These are phyloP conservation scores for Capitella teleta DNA, from an alignment of 1,140 invertebrate species.

Conservation along the genomic window DNA sequence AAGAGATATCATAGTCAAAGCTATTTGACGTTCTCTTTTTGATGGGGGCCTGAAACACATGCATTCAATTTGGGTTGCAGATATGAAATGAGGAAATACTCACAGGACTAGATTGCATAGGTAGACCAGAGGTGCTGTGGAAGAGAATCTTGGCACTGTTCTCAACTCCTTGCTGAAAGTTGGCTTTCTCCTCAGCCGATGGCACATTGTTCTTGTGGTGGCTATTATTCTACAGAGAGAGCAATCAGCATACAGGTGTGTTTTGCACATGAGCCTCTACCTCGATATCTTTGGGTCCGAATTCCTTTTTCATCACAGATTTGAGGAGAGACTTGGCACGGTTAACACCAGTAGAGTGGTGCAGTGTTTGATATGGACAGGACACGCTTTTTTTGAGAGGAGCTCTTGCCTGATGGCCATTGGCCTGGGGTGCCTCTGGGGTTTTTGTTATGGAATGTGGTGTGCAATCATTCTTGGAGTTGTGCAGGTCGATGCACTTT, in stretches of 20 bases:
- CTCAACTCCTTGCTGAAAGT: slow-evolving; percentile 62
- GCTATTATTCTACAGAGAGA: too few species aligned
- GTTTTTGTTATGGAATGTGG: too few species aligned
- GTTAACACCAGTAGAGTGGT: neutral
- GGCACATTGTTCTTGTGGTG: too few species aligned
- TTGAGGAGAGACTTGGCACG: slow-evolving; percentile 5
- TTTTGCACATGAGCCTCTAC: too few species aligned
- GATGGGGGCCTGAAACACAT: slow-evolving; percentile 55
- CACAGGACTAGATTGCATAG: slow-evolving; percentile 71
- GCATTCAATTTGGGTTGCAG: neutral
- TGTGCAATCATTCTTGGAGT: too few species aligned
- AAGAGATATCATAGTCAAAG: slow-evolving; percentile 74
- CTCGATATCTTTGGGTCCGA: neutral
- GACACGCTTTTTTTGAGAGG: slow-evolving; percentile 8
- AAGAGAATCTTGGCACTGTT: slow-evolving; percentile 75
- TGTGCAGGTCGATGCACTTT: too few species aligned
- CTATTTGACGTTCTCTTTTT: slow-evolving; percentile 49
- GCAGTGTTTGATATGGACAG: neutral
- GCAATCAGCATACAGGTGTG: too few species aligned
- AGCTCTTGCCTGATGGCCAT: too few species aligned
- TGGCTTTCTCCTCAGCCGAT: slow-evolving; percentile 56
- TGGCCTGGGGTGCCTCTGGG: too few species aligned
- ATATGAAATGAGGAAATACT: slow-evolving; percentile 14
- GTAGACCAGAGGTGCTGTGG: slow-evolving; percentile 66
- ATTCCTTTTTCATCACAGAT: slow-evolving; percentile 10